These are phyloP conservation scores for Vicugna pacos DNA, from an alignment of 2,113 vertebrate genomes.

Conservation along the genomic window DNA sequence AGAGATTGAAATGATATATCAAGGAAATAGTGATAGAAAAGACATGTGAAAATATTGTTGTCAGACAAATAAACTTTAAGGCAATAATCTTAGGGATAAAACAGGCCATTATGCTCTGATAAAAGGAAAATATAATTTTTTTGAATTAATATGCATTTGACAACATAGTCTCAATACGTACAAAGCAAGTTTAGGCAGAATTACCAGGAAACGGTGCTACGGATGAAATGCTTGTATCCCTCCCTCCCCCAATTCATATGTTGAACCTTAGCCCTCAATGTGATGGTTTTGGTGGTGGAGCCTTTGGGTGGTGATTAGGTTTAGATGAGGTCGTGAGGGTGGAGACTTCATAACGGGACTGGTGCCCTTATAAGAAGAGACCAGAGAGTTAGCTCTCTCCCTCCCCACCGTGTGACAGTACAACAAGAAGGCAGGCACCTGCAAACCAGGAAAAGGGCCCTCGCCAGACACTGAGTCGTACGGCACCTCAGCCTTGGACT, in stretches of 20 bases:
- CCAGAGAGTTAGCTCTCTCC: not conserved
- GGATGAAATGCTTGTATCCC: not conserved
- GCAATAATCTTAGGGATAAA: not conserved
- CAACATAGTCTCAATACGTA: not conserved
- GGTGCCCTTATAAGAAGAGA: not conserved
- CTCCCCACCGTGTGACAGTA: not conserved
- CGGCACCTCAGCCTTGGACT: not conserved
- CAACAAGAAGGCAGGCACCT: not conserved
- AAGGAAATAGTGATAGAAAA: not conserved
- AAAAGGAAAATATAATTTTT: not conserved
- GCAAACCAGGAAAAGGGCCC: not conserved
- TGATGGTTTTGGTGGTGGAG: too few species aligned
- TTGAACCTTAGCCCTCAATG: not conserved
- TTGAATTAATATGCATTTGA: not conserved
- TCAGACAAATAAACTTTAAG: conserved; percentile 42
- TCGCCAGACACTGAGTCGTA: not conserved
- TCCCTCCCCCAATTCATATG: not conserved
- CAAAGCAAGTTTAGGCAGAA: not conserved
- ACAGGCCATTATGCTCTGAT: not conserved
- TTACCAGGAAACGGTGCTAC: not conserved
- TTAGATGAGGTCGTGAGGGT: not conserved
- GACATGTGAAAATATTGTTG: not conserved
- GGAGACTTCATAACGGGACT: not conserved
- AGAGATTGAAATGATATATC: not conserved
- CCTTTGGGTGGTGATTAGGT: not conserved